Conservation (phyloP, 2,113 vertebrate species). For the Daphoenositta chrysoptera region DNA sequence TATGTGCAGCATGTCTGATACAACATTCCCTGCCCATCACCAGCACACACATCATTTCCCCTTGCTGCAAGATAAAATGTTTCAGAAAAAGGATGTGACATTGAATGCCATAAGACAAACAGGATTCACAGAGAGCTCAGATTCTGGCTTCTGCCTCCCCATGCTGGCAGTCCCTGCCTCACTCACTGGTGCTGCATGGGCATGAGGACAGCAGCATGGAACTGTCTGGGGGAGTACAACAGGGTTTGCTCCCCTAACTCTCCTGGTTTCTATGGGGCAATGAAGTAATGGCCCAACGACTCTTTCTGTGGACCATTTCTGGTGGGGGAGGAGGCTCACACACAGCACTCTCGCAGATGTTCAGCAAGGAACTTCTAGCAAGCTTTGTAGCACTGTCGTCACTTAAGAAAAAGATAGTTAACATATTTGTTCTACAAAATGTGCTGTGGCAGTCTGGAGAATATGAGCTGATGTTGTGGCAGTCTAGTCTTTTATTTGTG, state of each 20-base stretch:
- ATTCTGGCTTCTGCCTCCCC: background rate
- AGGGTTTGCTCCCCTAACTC: background rate
- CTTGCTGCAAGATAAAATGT: background rate
- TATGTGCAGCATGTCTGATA: background rate
- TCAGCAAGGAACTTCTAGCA: background rate
- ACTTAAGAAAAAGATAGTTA: background rate
- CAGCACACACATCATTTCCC: fast-evolving
- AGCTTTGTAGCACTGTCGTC: background rate
- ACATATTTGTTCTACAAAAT: background rate
- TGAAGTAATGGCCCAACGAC: background rate
- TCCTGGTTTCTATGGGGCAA: background rate
- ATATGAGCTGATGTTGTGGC: background rate
- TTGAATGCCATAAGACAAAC: background rate
- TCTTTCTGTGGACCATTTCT: background rate
- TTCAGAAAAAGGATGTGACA: background rate
- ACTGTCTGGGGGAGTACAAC: background rate
- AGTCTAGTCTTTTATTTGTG: background rate
- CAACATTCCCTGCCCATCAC: background rate
- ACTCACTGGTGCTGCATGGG: background rate
- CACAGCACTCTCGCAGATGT: background rate
- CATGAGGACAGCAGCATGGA: background rate
- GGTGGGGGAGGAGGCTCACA: background rate
- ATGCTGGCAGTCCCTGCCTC: background rate
- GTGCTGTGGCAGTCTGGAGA: background rate
- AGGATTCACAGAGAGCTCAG: background rate